These are phyloP conservation scores for Amphipyra tragopoginis DNA, from an alignment of 2,888 invertebrate species.

Conservation along the genomic window DNA sequence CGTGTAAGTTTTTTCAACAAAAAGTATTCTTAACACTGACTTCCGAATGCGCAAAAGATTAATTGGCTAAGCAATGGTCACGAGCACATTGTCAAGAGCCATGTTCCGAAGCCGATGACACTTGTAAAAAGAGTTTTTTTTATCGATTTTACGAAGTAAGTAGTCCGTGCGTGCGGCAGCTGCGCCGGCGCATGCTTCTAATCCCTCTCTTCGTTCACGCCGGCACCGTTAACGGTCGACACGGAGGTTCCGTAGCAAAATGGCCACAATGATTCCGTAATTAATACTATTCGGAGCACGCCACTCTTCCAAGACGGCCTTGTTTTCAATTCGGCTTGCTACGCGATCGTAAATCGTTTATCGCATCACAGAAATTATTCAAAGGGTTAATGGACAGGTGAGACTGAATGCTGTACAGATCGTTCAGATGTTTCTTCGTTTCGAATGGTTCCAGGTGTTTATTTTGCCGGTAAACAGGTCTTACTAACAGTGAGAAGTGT, in stretches of 20 bases:
- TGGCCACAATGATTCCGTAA: conserved; percentile 78
- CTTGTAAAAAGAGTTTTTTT: conserved; percentile 57
- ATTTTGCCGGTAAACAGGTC: conserved; percentile 8
- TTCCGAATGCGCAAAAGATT: conserved; percentile 53
- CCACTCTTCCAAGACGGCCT: conserved; percentile 80
- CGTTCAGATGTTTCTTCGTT: conserved; percentile 52
- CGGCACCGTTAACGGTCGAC: conserved; percentile 73
- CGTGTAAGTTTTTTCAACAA: conserved; percentile 24
- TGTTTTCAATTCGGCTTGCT: conserved; percentile 85
- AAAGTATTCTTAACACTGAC: conserved; percentile 17
- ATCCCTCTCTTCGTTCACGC: conserved; percentile 70
- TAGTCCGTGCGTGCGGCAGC: conserved; percentile 72
- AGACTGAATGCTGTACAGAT: conserved; percentile 77
- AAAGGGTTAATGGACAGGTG: conserved; percentile 79
- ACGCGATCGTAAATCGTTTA: conserved; percentile 84
- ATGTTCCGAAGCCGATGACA: conserved; percentile 57
- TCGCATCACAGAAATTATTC: conserved; percentile 74
- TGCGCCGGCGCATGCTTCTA: conserved; percentile 74
- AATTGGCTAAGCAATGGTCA: conserved; percentile 54
- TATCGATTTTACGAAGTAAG: conserved; percentile 64
- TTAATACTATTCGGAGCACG: conserved; percentile 83
- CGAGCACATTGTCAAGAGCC: conserved; percentile 49
- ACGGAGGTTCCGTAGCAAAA: conserved; percentile 76
- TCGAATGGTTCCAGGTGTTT: conserved; percentile 28
- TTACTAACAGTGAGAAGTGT: conserved; percentile 26